Evolutionary conservation across 2,888 invertebrate genomes (phyloP).

Genomic region (Ceramica pisi): DNA sequence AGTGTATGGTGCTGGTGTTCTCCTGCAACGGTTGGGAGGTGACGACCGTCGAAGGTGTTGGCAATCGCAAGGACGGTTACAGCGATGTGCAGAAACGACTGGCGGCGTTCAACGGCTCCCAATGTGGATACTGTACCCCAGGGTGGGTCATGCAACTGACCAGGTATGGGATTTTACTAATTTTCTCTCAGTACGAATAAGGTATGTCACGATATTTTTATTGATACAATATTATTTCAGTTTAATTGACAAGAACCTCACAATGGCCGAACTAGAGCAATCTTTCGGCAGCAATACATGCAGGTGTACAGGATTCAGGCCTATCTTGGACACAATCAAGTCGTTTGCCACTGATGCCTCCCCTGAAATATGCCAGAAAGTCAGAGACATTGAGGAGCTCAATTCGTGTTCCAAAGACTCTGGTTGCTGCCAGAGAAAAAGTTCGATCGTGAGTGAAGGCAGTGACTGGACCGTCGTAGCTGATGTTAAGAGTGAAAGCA

Average conservation of each 20-base stretch:
- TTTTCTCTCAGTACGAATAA: not conserved
- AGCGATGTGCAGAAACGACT: conserved; percentile 92
- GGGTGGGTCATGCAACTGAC: conserved; percentile 94
- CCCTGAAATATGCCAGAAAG: conserved; percentile 83
- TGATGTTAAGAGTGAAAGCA: conserved; percentile 67
- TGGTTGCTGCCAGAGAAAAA: conserved; percentile 75
- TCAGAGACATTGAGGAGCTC: conserved; percentile 88
- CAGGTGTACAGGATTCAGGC: conserved; percentile 95
- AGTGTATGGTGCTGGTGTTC: conserved; percentile 89
- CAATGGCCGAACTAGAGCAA: conserved; percentile 93
- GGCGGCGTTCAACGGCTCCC: conserved; percentile 92
- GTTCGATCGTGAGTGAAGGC: conserved; percentile 72
- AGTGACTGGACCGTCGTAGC: conserved; percentile 79
- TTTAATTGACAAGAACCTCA: conserved; percentile 88
- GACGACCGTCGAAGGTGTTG: conserved; percentile 94
- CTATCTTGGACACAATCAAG: conserved; percentile 95
- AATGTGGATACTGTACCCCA: conserved; percentile 94
- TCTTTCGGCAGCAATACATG: conserved; percentile 95
- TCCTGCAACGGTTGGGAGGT: conserved; percentile 93
- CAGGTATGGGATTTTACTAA: conserved; percentile 85
- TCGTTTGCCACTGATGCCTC: conserved; percentile 92
- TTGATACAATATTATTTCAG: conserved; percentile 19
- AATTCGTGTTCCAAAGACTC: conserved; percentile 71
- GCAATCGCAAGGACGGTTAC: conserved; percentile 91
- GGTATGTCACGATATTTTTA: not conserved